Conservation (phyloP, 2,888 invertebrate species). For the Eilema depressum region DNA sequence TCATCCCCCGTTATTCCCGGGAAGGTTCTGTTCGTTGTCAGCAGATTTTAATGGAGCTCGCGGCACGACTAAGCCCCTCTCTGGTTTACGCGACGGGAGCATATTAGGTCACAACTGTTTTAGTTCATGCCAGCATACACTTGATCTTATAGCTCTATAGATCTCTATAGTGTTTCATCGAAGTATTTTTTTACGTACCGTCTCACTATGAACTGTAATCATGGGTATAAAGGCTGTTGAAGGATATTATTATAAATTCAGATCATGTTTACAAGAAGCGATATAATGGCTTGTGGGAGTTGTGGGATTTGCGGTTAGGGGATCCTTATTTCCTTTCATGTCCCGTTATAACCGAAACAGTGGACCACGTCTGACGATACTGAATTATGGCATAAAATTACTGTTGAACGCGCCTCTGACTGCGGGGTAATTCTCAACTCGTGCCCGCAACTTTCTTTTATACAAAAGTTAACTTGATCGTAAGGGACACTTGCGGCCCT, state of each 20-base stretch:
- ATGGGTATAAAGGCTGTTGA: constrained; percentile 27
- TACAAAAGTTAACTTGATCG: too few relatives aligned
- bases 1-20: constrained; percentile 53
- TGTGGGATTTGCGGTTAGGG: constrained; percentile 51
- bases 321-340: constrained; percentile 46
- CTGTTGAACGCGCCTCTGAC: too few relatives aligned
- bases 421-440: too few relatives aligned
- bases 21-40: constrained; percentile 55
- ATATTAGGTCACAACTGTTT: constrained; percentile 34
- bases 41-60: constrained; percentile 64
- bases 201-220: constrained; percentile 39
- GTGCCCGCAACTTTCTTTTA: too few relatives aligned
- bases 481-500: too few relatives aligned
- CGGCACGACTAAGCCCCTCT: constrained; percentile 23
- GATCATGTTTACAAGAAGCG: constrained; percentile 53
- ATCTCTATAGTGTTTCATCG: constrained; percentile 25
- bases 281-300: constrained; percentile 50
- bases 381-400: constrained; percentile 14
- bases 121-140: constrained; percentile 17
- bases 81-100: constrained; percentile 17
- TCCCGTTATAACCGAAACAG: constrained; percentile 34
- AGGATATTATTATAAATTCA: constrained; percentile 52
- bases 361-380: constrained; percentile 15
- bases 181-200: constrained; percentile 33
- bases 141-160: constrained; percentile 26